A percentile compares a stretch with the other conserved stretches of the same genome.
Conservation (phyloP, 1,140 invertebrate genomes). For the Penaeus vannamei region DNA sequence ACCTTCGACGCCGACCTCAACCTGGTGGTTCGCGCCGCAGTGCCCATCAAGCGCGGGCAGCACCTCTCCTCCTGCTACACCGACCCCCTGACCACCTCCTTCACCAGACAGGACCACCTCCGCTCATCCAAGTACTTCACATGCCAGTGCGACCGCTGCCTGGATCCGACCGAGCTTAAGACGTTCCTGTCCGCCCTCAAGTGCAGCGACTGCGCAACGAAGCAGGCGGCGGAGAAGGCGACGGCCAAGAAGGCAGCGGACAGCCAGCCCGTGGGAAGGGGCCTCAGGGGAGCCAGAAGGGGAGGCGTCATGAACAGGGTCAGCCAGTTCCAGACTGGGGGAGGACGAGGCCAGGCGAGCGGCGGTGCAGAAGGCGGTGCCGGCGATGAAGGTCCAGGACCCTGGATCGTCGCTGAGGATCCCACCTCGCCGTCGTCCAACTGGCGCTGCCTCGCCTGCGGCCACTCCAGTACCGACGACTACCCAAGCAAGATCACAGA, state of each 20-base stretch:
- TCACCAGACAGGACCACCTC: conserved; percentile 79
- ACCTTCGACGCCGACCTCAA: conserved; percentile 82
- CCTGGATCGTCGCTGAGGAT: conserved; percentile 58
- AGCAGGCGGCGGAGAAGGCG: conserved; percentile 45
- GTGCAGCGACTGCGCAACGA: conserved; percentile 76
- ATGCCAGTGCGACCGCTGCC: conserved; percentile 81
- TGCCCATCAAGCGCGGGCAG: conserved; percentile 77
- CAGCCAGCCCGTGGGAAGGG: conserved; percentile 70
- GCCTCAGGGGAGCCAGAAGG: conserved; percentile 1
- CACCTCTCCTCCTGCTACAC: conserved; percentile 83
- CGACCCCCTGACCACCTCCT: conserved; percentile 82
- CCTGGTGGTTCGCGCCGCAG: conserved; percentile 77
- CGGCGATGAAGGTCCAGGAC: not conserved
- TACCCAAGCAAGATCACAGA: conserved; percentile 78
- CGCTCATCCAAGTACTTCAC: conserved; percentile 83
- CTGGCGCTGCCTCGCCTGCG: conserved; percentile 79
- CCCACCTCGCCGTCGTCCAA: conserved; percentile 67
- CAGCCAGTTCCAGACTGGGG: conserved; percentile 31
- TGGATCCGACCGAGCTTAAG: conserved; percentile 81
- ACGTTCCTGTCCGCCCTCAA: conserved; percentile 82
- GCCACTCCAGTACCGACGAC: conserved; percentile 74
- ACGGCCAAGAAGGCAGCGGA: conserved; percentile 37
- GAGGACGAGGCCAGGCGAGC: not conserved
- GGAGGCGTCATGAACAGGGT: conserved; percentile 45
- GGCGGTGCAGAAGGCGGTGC: not conserved